phyloP scores from a whole-genome alignment of 2,797 vertebrate genomes.

The Epinephelus coioides region DNA sequence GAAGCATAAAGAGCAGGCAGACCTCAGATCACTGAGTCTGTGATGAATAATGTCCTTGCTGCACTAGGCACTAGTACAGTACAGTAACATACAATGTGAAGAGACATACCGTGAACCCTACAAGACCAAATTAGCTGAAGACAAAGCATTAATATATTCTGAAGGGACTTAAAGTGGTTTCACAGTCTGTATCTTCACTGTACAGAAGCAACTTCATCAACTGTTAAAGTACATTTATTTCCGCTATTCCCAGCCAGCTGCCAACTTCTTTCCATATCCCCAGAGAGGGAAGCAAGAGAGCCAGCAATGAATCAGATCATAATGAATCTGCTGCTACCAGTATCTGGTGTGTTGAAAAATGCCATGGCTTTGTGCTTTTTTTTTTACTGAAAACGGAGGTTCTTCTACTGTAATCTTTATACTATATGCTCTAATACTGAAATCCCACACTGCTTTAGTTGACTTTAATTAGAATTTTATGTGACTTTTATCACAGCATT shows the following conservation, averaged over 20 bases:
- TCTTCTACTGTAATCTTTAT: too few species aligned
- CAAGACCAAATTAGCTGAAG: slow-evolving; percentile 11
- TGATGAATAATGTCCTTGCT: slow-evolving; percentile 37
- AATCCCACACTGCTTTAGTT: neutral
- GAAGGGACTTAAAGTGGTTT: slow-evolving; percentile 12
- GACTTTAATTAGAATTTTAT: neutral
- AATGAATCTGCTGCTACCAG: slow-evolving; percentile 36
- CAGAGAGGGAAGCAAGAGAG: slow-evolving; percentile 11
- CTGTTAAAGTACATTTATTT: slow-evolving; percentile 34
- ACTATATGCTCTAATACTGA: neutral
- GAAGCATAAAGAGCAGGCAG: slow-evolving; percentile 46
- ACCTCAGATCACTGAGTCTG: slow-evolving; percentile 51
- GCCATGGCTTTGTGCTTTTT: neutral
- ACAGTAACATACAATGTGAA: slow-evolving; percentile 5
- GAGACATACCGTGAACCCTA: slow-evolving; percentile 1
- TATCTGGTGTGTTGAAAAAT: neutral
- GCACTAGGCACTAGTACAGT: slow-evolving; percentile 9
- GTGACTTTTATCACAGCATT: neutral
- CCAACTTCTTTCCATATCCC: slow-evolving; percentile 23
- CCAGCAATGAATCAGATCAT: slow-evolving; percentile 37
- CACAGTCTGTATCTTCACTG: slow-evolving; percentile 24
- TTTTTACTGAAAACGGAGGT: neutral
- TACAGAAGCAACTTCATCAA: slow-evolving; percentile 28
- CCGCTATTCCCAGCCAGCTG: slow-evolving; percentile 43
- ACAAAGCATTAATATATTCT: slow-evolving; percentile 22